Evolutionary conservation across 2,888 invertebrate species (phyloP), one percentile per base, ranked within the genome.

Genomic region (Mythimna ferrago): DNA sequence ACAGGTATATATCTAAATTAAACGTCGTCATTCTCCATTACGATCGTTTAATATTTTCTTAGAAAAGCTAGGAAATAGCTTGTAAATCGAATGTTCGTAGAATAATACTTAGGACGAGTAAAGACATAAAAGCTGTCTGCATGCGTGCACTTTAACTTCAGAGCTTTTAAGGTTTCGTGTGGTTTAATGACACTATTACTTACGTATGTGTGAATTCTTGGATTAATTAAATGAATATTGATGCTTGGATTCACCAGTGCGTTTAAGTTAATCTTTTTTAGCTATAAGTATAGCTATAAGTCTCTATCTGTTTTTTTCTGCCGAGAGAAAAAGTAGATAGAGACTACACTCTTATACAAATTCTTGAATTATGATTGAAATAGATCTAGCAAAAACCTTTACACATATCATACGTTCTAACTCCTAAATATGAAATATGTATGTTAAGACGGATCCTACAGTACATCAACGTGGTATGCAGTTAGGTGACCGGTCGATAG

Each of bases 401-500:
- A 58, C 19, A 35, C 19, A 56, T 6, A 19, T 1, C 21, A 4
- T 21, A 4, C 2, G 38, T 66, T 2, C 16, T 51, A 38, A n/a
- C n/a, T 72, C 6, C 9, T 35, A 0, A 21, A 21, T 16, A 56
- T 64, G 14, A 21, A 54, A n/a, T 62, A 69, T 64, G n/a, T 56
- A 21, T 21, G 26, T 14, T 19, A 32, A 56, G 61, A 58, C 0
- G 65, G 65, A 73, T 68, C 54, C 26, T 21, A 48, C 6, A 56
- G 71, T 76, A 78, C 61, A 70, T 71, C 56, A 63, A 54, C 66
- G 70, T 81, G 65, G 71, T 78, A 77, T 84, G 83, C 82, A 83
- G 85, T 81, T 82, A 84, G 74, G 68, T 80, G 80, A 70, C 87
- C 90, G 94, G 93, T 94, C 93, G 93, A 94, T 95, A 94, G 89